Base-by-base conservation (phyloP, 2,888 invertebrate species). In the Oeneis ivallda region DNA sequence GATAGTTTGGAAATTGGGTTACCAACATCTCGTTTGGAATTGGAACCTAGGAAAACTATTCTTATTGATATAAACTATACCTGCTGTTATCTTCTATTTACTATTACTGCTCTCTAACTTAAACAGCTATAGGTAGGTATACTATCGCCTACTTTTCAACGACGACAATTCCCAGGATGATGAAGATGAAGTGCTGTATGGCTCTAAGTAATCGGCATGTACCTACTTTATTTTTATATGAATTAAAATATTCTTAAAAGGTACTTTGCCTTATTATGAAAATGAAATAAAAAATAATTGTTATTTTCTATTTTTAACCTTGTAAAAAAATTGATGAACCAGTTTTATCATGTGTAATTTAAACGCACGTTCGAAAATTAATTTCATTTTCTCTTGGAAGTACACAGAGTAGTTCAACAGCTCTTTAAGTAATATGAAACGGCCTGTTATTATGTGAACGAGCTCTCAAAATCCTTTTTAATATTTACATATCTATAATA, bases 401-500 rank as follows among this genome's bases (percentile, higher is more conserved):
- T 41, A 56, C 19, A 39, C 19, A 62, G 17, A 43, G 11, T 8
- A 17, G 32, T 47, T n/a, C n/a, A 53, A 45, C 34, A 45, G 39
- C 32, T 34, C 43, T 43, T 45, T 43, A 43, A 34, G 39, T 41
- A 32, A 50, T 53, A 39, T 13, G 17, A 47, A 61, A 54, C 32
- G 50, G 17, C 17, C n/a, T 34, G 62, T 57, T 52, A 39, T 56
- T 49, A 60, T 64, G 50, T 56, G 37, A 67, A 67, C 59, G 50
- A 43, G 43, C 60, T 60, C 15, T 59, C 26, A 57, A 39, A 67
- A 60, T 37, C 15, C 11, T 64, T 66, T 62, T 61, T 63, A 67
- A 67, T 67, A 62, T 67, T 58, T 32, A 62, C 59, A 45, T 43
- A 17, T 26, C 26, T 56, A n/a, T 15, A n/a, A n/a, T n/a, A 26